Evolutionary conservation across 2,113 vertebrate species (phyloP).

Genomic region (Oreochromis spilurus): DNA sequence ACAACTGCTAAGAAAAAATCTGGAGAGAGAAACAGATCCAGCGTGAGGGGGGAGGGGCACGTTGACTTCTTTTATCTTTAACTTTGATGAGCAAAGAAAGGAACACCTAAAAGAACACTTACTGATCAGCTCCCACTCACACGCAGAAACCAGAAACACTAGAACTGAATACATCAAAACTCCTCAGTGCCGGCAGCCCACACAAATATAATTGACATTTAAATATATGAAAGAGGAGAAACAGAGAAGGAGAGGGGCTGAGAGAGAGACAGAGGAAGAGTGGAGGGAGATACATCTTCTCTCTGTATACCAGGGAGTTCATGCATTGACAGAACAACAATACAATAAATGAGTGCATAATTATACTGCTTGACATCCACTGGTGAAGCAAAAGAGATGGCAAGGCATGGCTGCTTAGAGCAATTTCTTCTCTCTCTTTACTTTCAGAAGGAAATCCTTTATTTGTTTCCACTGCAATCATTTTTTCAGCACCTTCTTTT

Average conservation of each 20-base stretch:
- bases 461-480: conserved; percentile 51
- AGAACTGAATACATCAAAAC: conserved; percentile 53
- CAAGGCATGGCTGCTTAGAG: conserved; percentile 24
- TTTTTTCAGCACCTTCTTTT: conserved; percentile 52
- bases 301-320: conserved; percentile 49
- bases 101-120: conserved; percentile 42
- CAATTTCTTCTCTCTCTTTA: conserved; percentile 19
- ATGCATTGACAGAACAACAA: conserved; percentile 67
- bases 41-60: background rate
- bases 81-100: conserved; percentile 42
- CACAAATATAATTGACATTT: conserved; percentile 70
- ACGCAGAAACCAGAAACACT: conserved; percentile 25
- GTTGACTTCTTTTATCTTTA: conserved; percentile 34
- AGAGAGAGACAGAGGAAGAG: background rate
- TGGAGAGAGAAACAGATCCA: conserved; percentile 3
- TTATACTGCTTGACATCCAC: conserved; percentile 65
- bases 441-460: conserved; percentile 56
- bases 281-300: conserved; percentile 38
- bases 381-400: conserved; percentile 49
- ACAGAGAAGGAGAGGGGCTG: conserved; percentile 37
- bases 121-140: conserved; percentile 50
- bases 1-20: background rate
- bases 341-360: conserved; percentile 67
- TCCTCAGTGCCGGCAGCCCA: conserved; percentile 37
- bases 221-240: conserved; percentile 53